Conservation (phyloP, 2,797 vertebrate genomes). For the Pipistrellus pipistrellus region DNA sequence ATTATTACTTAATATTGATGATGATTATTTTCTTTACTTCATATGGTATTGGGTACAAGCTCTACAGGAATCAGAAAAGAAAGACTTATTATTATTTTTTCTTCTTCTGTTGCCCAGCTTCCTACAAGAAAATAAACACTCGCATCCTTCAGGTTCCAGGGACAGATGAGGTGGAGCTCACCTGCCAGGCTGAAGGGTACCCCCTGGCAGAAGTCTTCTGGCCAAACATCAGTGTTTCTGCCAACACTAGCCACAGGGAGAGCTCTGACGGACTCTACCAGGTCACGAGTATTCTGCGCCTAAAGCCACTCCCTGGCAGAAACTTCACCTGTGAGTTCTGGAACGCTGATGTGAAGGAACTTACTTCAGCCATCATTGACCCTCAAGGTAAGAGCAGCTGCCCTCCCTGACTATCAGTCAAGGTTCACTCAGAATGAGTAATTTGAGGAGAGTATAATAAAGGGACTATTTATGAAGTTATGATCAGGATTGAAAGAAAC, state of each 20-base stretch:
- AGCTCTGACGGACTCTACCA: constrained; percentile 88
- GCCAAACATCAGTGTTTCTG: constrained; percentile 82
- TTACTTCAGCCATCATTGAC: constrained; percentile 85
- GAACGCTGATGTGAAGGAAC: constrained; percentile 80
- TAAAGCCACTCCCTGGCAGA: constrained; percentile 84
- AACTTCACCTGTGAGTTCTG: constrained; percentile 92
- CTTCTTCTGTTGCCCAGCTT: constrained; percentile 81
- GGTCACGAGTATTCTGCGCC: constrained; percentile 89
- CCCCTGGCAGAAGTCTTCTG: constrained; percentile 90
- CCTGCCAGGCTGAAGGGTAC: constrained; percentile 92
- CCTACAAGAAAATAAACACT: constrained; percentile 86
- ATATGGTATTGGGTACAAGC: not conserved
- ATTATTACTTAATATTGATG: not conserved
- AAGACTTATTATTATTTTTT: constrained; percentile 25
- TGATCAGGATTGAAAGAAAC: constrained; percentile 17
- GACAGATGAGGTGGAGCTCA: constrained; percentile 87
- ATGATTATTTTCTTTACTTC: constrained; percentile 31
- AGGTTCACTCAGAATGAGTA: not conserved
- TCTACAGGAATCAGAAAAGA: constrained; percentile 27
- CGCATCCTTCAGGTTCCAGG: constrained; percentile 63
- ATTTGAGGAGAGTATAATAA: not conserved
- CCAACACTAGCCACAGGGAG: constrained; percentile 82
- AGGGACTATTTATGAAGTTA: not conserved
- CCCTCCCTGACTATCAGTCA: not conserved
- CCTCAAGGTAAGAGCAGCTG: constrained; percentile 87